These are phyloP conservation scores for Agapostemon virescens DNA, from an alignment of 2,888 invertebrate genomes.

Conservation along the genomic window DNA sequence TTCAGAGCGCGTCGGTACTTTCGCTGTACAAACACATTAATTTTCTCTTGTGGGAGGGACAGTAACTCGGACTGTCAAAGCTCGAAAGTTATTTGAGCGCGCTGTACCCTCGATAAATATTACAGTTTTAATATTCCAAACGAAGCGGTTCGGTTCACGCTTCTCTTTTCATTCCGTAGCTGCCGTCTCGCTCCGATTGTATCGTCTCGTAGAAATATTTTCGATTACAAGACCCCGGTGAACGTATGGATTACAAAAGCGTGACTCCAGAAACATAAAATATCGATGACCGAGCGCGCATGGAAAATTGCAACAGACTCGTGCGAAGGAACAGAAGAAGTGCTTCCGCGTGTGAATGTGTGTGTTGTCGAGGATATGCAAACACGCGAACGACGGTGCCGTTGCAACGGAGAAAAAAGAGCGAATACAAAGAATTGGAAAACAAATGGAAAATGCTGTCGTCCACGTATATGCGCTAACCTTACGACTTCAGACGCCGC, in stretches of 20 bases:
- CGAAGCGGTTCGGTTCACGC: background rate
- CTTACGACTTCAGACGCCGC: constrained; percentile 11
- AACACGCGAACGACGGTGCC: constrained; percentile 7
- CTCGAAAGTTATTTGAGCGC: background rate
- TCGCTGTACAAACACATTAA: too few species aligned
- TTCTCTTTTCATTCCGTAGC: background rate
- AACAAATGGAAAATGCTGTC: constrained; percentile 31
- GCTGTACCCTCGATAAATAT: background rate
- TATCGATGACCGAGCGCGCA: constrained; percentile 10
- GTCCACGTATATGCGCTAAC: background rate
- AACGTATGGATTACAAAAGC: constrained; percentile 7
- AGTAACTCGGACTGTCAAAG: background rate
- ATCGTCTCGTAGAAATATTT: background rate
- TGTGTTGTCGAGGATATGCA: constrained; percentile 2
- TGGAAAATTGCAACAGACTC: constrained; percentile 19
- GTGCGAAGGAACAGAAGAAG: background rate
- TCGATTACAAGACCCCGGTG: background rate
- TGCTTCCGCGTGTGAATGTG: background rate
- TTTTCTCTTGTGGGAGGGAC: background rate
- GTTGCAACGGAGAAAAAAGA: background rate
- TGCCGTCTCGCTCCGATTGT: background rate
- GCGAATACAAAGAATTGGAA: constrained; percentile 23
- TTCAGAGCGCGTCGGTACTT: too few species aligned
- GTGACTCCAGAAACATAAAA: constrained; percentile 13
- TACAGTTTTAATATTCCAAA: constrained; percentile 10